Evolutionary conservation across 2,888 invertebrate genomes (phyloP).

Genomic region (Diaphora mendica): DNA sequence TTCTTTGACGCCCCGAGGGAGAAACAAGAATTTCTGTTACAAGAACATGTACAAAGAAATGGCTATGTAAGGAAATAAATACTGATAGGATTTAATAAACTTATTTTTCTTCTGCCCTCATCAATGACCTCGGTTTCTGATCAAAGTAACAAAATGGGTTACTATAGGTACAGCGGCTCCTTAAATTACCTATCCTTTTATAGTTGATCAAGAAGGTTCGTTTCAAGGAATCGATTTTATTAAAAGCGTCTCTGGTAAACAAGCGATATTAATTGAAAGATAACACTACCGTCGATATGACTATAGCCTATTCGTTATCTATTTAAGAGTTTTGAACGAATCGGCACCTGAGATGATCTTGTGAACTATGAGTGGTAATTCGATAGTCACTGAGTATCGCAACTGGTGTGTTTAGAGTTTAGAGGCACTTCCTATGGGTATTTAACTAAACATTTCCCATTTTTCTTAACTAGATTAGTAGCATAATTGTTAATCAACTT

Average conservation of each 20-base stretch:
- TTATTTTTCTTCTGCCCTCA: not conserved
- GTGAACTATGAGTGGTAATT: not conserved
- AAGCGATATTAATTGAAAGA: not conserved
- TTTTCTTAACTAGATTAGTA: too few relatives aligned
- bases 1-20: not conserved
- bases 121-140: not conserved
- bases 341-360: not conserved
- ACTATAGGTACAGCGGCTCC: not conserved
- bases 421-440: too few relatives aligned
- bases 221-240: slow-evolving; percentile 3
- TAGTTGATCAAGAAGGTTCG: not conserved
- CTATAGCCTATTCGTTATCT: not conserved
- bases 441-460: too few relatives aligned
- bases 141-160: not conserved
- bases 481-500: too few relatives aligned
- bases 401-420: too few relatives aligned
- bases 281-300: not conserved
- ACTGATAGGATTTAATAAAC: too few relatives aligned
- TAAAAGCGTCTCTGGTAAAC: not conserved
- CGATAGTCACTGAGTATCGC: too few relatives aligned
- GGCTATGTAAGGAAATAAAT: not conserved
- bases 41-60: not conserved
- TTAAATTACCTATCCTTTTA: not conserved
- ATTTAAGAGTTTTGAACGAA: not conserved
- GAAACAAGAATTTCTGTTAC: not conserved